phyloP scores from a whole-genome alignment of 1,140 invertebrate species.

The Drosophila subobscura region DNA sequence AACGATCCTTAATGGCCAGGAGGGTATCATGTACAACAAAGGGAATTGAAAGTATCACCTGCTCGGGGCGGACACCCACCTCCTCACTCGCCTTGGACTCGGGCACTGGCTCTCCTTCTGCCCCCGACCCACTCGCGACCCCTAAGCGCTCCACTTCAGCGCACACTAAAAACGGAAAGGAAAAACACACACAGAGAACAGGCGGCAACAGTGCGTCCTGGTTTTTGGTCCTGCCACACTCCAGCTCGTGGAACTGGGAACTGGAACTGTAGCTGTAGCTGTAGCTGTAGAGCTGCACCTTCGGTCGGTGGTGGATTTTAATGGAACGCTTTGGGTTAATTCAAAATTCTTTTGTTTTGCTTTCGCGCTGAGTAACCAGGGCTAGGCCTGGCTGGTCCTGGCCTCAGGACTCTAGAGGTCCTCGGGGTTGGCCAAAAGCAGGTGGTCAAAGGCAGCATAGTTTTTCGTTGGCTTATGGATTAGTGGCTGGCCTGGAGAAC shows the following conservation, averaged over 20 bases:
- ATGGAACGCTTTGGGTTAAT: constrained; percentile 75
- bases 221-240: constrained; percentile 37
- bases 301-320: constrained; percentile 66
- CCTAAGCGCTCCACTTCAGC: constrained; percentile 70
- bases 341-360: constrained; percentile 75
- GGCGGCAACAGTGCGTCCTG: constrained; percentile 51
- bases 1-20: constrained; percentile 24
- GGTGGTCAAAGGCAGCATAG: constrained; percentile 48
- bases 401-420: too few species aligned
- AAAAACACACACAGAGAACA: constrained; percentile 15
- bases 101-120: constrained; percentile 5
- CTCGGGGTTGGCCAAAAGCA: constrained; percentile 54
- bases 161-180: constrained; percentile 49
- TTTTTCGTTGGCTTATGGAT: constrained; percentile 63
- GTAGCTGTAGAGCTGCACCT: constrained; percentile 6
- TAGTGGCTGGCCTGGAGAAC: constrained; percentile 27
- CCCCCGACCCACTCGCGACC: constrained; percentile 9
- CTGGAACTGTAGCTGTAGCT: constrained; percentile 13
- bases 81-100: constrained; percentile 6
- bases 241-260: constrained; percentile 18
- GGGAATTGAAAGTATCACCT: constrained; percentile 71
- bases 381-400: constrained; percentile 37
- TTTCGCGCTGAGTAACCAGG: constrained; percentile 62
- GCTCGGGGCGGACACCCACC: constrained; percentile 31
- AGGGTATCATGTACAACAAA: constrained; percentile 21